Conservation (phyloP, 30 jellyfish, hydroid and myxozoan species). For the Hydractinia echinata region DNA sequence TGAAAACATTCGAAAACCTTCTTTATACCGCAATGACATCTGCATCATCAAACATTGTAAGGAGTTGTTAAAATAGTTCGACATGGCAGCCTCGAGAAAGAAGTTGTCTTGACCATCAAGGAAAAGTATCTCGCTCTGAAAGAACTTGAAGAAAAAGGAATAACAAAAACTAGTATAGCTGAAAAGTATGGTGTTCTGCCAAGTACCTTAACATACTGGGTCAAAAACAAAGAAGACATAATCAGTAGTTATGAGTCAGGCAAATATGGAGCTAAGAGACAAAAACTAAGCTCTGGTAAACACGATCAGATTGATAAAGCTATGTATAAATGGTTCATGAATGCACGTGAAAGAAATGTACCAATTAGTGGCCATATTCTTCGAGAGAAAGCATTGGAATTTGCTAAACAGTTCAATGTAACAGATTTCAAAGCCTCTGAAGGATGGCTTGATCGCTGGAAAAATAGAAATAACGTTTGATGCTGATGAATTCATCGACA, state of each 20-base stretch:
- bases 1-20: background rate
- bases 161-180: conserved; percentile 5
- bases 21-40: background rate
- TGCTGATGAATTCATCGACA: conserved; percentile 19
- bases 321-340: conserved; percentile 29
- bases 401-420: too few species aligned
- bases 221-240: too few species aligned
- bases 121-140: conserved; percentile 29
- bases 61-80: conserved; percentile 15
- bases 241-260: conserved; percentile 27
- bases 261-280: conserved; percentile 22
- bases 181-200: conserved; percentile 34
- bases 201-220: conserved; percentile 22
- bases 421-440: too few species aligned
- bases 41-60: conserved; percentile 34
- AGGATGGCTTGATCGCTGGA: conserved; percentile 61
- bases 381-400: conserved; percentile 36
- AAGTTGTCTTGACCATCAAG: background rate
- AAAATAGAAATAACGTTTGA: conserved; percentile 28
- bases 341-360: conserved; percentile 34
- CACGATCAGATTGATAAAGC: conserved; percentile 31
- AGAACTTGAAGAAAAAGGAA: conserved; percentile 35
- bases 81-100: conserved; percentile 26
- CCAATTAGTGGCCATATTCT: conserved; percentile 35
- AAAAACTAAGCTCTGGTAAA: conserved; percentile 22